These are phyloP conservation scores for Helogale parvula DNA, from an alignment of 2,113 vertebrate genomes.

Conservation along the genomic window DNA sequence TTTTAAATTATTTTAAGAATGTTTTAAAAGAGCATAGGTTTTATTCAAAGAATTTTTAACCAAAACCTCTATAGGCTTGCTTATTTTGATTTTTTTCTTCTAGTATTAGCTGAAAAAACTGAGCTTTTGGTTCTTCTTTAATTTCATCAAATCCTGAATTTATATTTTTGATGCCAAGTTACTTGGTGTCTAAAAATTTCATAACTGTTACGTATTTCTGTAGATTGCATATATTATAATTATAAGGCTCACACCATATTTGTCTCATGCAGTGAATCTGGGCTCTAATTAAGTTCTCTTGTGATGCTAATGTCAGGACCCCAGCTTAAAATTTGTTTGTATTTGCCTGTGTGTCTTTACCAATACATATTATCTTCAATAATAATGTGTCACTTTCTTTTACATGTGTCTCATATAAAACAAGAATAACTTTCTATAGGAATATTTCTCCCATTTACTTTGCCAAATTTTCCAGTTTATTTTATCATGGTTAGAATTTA, in stretches of 20 bases:
- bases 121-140: neutral
- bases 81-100: neutral
- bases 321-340: conserved; percentile 26
- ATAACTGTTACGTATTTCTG: neutral
- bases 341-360: neutral
- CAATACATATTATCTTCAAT: conserved; percentile 7
- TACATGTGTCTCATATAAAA: neutral
- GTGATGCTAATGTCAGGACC: neutral
- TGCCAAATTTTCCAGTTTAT: neutral
- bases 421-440: neutral
- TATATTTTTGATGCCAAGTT: neutral
- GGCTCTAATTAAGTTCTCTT: neutral
- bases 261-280: neutral
- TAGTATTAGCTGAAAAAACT: neutral
- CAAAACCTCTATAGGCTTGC: neutral
- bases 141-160: neutral
- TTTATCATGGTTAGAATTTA: neutral
- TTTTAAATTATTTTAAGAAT: neutral
- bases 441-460: neutral
- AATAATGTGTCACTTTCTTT: neutral
- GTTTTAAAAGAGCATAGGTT: neutral
- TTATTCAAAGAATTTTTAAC: neutral
- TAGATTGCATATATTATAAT: neutral
- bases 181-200: neutral
- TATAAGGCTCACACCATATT: neutral